phyloP scores from a whole-genome alignment of 2,888 invertebrate species.

The Mellilla xanthometata region DNA sequence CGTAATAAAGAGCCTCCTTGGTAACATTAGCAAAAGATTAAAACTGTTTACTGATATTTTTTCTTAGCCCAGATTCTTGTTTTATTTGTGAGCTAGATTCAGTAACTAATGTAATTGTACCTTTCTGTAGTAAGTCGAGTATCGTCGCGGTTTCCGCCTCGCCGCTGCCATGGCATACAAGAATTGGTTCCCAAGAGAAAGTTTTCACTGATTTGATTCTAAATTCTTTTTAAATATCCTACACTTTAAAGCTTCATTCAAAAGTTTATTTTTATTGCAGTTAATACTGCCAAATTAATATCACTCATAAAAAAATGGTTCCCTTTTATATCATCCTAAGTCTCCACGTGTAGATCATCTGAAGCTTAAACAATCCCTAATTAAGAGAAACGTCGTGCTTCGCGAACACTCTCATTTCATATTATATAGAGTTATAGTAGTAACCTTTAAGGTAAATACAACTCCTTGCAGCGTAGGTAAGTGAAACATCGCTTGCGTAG shows the following conservation, averaged over 20 bases:
- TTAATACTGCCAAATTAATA: neutral
- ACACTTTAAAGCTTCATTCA: slow-evolving; percentile 10
- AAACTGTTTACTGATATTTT: slow-evolving; percentile 19
- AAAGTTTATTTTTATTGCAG: slow-evolving; percentile 7
- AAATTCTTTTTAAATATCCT: slow-evolving; percentile 20
- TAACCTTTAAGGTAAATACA: slow-evolving; percentile 8
- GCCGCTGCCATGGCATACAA: slow-evolving; percentile 26
- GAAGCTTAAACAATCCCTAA: no score
- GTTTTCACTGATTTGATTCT: slow-evolving; percentile 31
- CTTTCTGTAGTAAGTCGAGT: slow-evolving; percentile 24
- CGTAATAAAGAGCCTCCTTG: slow-evolving; percentile 21
- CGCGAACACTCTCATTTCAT: no score
- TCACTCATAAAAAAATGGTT: no score
- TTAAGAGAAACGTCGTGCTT: no score
- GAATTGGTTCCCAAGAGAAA: slow-evolving; percentile 31
- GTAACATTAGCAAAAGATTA: slow-evolving; percentile 20
- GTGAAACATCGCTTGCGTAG: slow-evolving; percentile 35
- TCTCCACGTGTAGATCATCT: no score
- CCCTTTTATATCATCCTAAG: no score
- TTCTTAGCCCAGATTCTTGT: slow-evolving; percentile 7
- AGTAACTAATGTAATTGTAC: slow-evolving; percentile 30
- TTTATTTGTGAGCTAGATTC: slow-evolving; percentile 28
- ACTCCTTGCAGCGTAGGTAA: slow-evolving; percentile 23
- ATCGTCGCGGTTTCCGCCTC: slow-evolving; percentile 26
- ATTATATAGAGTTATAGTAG: slow-evolving; percentile 1